A percentile compares a stretch with the other conserved stretches of the same genome.
Evolutionary conservation across 2,888 invertebrate genomes (phyloP).

Genomic region (Tridacna crocea): DNA sequence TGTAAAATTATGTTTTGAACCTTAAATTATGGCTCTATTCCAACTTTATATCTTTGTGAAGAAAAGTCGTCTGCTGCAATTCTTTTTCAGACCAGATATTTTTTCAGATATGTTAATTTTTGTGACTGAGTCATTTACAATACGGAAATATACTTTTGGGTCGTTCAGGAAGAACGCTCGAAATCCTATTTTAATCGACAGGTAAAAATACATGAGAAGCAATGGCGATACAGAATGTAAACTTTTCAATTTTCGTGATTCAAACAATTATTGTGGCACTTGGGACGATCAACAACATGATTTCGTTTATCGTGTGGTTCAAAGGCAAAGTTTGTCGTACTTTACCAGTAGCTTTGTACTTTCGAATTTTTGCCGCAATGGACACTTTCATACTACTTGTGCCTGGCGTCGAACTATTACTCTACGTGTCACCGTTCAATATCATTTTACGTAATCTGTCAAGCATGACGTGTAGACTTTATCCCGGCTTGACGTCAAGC

Average conservation of each 20-base stretch:
- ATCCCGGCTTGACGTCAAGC: constrained; percentile 15
- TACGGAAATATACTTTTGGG: too few species aligned
- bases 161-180: too few species aligned
- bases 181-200: too few species aligned
- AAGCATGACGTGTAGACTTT: not conserved
- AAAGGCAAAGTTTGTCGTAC: constrained; percentile 10
- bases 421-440: not conserved
- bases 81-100: too few species aligned
- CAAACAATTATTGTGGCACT: constrained; percentile 9
- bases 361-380: constrained; percentile 7
- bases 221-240: not conserved
- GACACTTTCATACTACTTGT: constrained; percentile 6
- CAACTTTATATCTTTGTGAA: too few species aligned
- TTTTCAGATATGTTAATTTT: too few species aligned
- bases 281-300: not conserved
- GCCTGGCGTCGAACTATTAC: not conserved
- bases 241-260: constrained; percentile 17
- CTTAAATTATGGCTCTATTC: too few species aligned
- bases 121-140: too few species aligned
- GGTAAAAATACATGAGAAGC: too few species aligned
- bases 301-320: constrained; percentile 10
- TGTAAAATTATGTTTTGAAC: too few species aligned
- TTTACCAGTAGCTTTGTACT: constrained; percentile 8
- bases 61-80: too few species aligned
- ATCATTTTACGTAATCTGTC: not conserved